phyloP scores from a whole-genome alignment of 2,888 invertebrate genomes.

The Chrysina gloriosa region DNA sequence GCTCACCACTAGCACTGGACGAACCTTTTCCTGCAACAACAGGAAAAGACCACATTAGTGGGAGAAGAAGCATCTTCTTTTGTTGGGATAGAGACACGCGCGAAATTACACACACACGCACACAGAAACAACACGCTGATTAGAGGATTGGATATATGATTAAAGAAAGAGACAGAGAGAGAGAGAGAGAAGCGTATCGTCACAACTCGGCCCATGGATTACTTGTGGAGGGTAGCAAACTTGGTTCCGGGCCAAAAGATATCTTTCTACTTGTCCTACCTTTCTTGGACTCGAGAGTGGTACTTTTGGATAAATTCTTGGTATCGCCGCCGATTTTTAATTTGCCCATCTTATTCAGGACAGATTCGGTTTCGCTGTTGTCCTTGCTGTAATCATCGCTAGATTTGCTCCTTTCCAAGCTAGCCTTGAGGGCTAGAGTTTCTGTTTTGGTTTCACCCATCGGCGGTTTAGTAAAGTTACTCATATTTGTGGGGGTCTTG shows the following conservation, averaged over 20 bases:
- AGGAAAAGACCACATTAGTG: conserved; percentile 43
- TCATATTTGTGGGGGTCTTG: conserved; percentile 71
- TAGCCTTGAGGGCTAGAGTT: conserved; percentile 4
- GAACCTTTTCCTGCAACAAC: conserved; percentile 58
- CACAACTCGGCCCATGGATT: too few species aligned
- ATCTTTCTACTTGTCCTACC: conserved; percentile 80
- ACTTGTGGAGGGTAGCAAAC: conserved; percentile 62
- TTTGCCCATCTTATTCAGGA: conserved; percentile 59
- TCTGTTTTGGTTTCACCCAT: conserved; percentile 13
- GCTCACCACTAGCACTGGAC: conserved; percentile 51
- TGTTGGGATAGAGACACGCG: conserved; percentile 24
- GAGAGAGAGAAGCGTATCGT: conserved; percentile 48
- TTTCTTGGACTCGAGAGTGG: conserved; percentile 67
- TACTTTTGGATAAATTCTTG: conserved; percentile 47
- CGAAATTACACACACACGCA: conserved; percentile 49
- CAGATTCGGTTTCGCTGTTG: conserved; percentile 63
- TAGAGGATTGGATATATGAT: conserved; percentile 17
- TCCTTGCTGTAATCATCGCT: conserved; percentile 62
- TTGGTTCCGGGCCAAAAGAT: conserved; percentile 81
- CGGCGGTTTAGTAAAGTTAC: conserved; percentile 44
- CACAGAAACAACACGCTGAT: conserved; percentile 44
- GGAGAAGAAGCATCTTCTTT: conserved; percentile 34
- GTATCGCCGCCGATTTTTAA: conserved; percentile 52
- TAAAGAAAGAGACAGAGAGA: conserved; percentile 25
- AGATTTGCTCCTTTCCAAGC: conserved; percentile 53